Evolutionary conservation across 2,797 vertebrate genomes (phyloP).

Genomic region (Falco columbarius): DNA sequence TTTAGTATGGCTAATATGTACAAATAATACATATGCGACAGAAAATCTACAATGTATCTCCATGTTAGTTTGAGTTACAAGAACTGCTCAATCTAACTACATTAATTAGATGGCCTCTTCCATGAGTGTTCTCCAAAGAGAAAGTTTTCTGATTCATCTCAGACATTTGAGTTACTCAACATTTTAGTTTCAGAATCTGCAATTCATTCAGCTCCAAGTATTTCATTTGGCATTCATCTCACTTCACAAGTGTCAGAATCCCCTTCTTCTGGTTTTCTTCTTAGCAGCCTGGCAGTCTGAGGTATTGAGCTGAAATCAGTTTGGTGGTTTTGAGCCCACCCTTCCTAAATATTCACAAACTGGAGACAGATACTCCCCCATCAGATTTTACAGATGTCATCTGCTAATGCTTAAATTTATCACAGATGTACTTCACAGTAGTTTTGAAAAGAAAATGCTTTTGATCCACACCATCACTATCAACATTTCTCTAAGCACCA

Average conservation of each 20-base stretch:
- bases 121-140: background rate
- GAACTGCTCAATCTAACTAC: background rate
- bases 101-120: background rate
- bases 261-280: background rate
- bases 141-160: background rate
- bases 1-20: background rate
- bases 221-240: background rate
- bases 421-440: background rate
- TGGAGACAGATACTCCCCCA: background rate
- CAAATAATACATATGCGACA: background rate
- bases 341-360: background rate
- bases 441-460: background rate
- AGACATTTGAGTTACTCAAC: background rate
- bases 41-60: fast-evolving
- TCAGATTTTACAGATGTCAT: background rate
- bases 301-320: background rate
- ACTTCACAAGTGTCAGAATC: background rate
- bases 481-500: background rate
- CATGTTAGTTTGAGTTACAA: background rate
- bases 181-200: background rate
- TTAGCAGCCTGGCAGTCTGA: background rate
- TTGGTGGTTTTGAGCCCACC: background rate
- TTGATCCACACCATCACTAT: background rate
- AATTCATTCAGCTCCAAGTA: background rate
- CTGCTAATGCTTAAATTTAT: background rate